A percentile compares a stretch with the other conserved stretches of the same genome.
Conservation (phyloP, 2,888 invertebrate species). For the Calliopum simillimum region DNA sequence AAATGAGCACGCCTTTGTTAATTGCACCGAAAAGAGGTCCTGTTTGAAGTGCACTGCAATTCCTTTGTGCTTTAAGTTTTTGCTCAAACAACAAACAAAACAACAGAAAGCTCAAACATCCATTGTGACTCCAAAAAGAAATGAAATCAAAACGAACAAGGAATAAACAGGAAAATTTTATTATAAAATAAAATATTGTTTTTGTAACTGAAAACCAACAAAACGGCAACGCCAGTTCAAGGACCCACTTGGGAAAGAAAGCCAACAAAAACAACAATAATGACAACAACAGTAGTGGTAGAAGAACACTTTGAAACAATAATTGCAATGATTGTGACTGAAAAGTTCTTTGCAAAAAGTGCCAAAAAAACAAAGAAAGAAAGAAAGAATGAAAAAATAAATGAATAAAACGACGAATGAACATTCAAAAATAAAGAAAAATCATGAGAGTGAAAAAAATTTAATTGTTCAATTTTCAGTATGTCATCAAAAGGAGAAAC, state of each 20-base stretch:
- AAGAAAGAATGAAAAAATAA: conserved; percentile 22
- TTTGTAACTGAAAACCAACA: conserved; percentile 33
- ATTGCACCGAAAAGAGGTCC: conserved; percentile 26
- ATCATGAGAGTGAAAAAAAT: conserved; percentile 5
- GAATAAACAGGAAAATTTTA: conserved; percentile 17
- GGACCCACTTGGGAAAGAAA: conserved; percentile 19
- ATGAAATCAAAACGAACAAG: conserved; percentile 11
- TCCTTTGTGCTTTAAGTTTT: conserved; percentile 21
- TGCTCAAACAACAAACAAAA: conserved; percentile 4
- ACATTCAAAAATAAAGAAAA: too few relatives aligned
- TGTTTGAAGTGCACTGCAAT: conserved; percentile 18
- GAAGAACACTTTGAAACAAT: conserved; percentile 35
- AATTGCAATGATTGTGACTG: conserved; percentile 32
- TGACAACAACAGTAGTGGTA: not conserved
- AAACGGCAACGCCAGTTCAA: conserved; percentile 33
- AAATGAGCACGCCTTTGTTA: conserved; percentile 27
- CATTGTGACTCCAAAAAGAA: conserved; percentile 14
- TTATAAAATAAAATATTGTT: conserved; percentile 19
- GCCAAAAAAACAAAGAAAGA: conserved; percentile 18
- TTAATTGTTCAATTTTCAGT: conserved; percentile 25
- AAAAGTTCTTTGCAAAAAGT: conserved; percentile 25
- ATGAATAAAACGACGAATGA: conserved; percentile 19
- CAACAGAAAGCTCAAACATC: conserved; percentile 26
- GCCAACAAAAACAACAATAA: conserved; percentile 13
- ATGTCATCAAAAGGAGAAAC: not conserved